Evolutionary conservation across 2,797 vertebrate genomes (phyloP), one percentile per base, ranked within the genome.

Genomic region (Acrossocheilus wenchowensis): DNA sequence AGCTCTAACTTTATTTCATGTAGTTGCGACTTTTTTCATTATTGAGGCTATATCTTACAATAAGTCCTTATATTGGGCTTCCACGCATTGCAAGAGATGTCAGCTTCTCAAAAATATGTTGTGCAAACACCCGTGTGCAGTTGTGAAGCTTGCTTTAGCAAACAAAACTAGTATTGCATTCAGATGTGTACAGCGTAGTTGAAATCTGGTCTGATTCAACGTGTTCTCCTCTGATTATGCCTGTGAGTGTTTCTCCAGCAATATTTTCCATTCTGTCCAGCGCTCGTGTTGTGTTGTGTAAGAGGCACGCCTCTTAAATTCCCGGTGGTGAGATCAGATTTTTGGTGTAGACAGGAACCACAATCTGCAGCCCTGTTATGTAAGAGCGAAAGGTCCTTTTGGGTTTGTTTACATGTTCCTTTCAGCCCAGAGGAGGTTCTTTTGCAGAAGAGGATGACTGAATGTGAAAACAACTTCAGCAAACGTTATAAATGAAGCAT

Each of bases 321-420:
- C 90, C 86, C 39, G 7, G 36, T 64, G 68, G 78, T 89, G 81
- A 88, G 83, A 83, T 89, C 87, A 89, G 78, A 81, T 86, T 79
- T 85, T 86, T 57, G 48, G 72, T 68, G 69, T 50, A 52, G 73
- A 88, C 60, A 69, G 71, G 83, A 82, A 87, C 52, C 73, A 50
- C 77, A 57, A 71, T 83, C 41, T 85, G 81, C 60, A 85, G 82
- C 34, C 12, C 43, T 11, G 87, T 90, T 90, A 90, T 75, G 75
- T 84, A 90, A 90, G 54, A 74, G 57, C 9, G n/a, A 57, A 52
- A 68, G 23, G 64, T 81, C 57, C 34, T 71, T 86, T 81, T 45
- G 84, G 75, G 78, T 87, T 68, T 72, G 88, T 88, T 89, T 87
- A 87, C 80, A 86, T 86, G 87, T 79, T 82, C 81, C 74, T 84